These are phyloP conservation scores for Phataginus tricuspis DNA, from an alignment of 2,797 vertebrate species.

Conservation along the genomic window DNA sequence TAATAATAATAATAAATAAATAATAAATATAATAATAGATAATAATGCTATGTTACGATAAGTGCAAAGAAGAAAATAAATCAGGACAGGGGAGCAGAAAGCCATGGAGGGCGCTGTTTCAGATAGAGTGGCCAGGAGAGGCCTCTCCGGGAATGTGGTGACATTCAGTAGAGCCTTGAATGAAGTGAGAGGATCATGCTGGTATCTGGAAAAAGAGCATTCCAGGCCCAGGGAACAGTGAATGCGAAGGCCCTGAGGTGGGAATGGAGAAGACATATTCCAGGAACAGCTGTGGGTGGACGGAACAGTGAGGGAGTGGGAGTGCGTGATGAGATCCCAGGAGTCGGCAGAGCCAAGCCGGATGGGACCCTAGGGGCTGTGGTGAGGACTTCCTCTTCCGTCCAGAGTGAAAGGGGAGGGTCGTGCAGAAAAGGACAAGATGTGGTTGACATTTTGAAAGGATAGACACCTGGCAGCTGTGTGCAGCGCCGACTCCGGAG, in stretches of 20 bases:
- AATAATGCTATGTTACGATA: background rate
- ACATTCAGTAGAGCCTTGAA: background rate
- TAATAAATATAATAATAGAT: no score
- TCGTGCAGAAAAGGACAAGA: background rate
- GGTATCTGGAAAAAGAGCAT: background rate
- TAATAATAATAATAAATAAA: no score
- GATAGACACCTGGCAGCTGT: background rate
- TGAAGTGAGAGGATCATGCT: background rate
- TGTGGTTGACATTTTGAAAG: background rate
- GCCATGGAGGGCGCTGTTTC: background rate
- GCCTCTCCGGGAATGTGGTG: background rate
- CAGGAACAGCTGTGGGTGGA: background rate
- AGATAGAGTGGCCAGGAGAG: background rate
- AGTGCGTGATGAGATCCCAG: background rate
- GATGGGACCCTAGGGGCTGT: rapidly evolving
- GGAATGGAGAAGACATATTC: background rate
- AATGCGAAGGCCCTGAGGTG: background rate
- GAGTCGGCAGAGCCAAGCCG: background rate
- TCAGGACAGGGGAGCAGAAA: background rate
- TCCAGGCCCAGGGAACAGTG: background rate
- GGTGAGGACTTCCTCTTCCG: background rate
- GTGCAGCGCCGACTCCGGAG: background rate
- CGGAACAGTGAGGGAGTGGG: rapidly evolving
- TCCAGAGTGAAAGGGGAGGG: background rate
- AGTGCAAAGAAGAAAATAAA: background rate